Evolutionary conservation across 2,888 invertebrate genomes (phyloP), one percentile per base, ranked within the genome.

Genomic region (Torymus aiolomorphi): DNA sequence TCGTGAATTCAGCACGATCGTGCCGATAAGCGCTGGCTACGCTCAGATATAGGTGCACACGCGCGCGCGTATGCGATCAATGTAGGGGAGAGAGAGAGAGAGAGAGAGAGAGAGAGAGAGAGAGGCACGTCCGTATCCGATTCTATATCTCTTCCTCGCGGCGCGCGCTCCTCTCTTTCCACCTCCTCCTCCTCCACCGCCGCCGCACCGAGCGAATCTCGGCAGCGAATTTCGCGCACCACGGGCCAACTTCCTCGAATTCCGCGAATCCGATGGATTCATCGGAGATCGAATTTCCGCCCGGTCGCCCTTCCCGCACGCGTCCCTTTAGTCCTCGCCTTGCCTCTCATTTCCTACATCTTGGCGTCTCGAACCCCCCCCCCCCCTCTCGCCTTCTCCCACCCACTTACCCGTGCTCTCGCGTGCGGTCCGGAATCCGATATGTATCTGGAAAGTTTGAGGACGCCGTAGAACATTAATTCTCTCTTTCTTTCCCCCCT

Each of bases 401-500:
- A 18, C 18, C 59, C 66, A 24, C 52, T 66, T 52, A 20, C 52
- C 52, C 52, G 52, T 51, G 12, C 20, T 11, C 52, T 24, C 24
- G 24, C 24, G 24, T 24, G 24, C 24, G 24, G 24, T 24, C 24
- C 54, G 56, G 67, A 76, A 76, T 76, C 67, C 59, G 67, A 76
- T 76, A 76, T 67, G 75, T 76, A 76, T 76, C 61, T 67, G 52
- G n/a, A 59, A 67, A 76, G 66, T 75, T 75, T 61, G 71, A 71
- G 61, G 56, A 65, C 57, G 62, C 76, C 51, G 24, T 57, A 31
- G 56, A 56, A 70, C 63, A 76, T 76, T 56, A 54, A 63, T 71
- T 77, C 57, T 51, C 16, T 16, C 20, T 24, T 24, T 24, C 24
- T 24, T 24, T 24, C 24, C 3, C 24, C 3, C 24, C 3, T 13